Base-by-base conservation (phyloP, 2,888 invertebrate species). In the Mystacides longicornis region DNA sequence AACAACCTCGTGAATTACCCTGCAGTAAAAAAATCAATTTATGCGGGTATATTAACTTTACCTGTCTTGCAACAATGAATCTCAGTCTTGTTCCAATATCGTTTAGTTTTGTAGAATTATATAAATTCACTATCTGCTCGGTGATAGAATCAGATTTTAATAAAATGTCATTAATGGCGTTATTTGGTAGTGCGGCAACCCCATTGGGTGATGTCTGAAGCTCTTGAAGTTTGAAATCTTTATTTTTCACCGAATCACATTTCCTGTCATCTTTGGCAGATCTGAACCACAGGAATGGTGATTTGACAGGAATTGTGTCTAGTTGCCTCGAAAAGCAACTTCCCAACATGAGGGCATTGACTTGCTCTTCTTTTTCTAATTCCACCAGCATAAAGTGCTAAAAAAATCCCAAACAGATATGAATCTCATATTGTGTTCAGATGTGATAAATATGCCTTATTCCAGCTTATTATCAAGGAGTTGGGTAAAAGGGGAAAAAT, bases 341-440 rank as follows among this genome's bases (percentile, higher is more conserved):
- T 2, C 71, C 69, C 45, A 68, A 65, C n/a, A 87, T 68, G 1
- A 85, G 71, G 23, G 79, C 74, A 16, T 74, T 66, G 1, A 84
- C 76, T 61, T 80, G 75, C 2, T 71, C 67, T 63, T 75, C 72
- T 11, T 77, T 71, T 2, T 71, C 70, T 69, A 86, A 90, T 72
- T 92, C 90, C 49, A 91, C 74, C 31, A 91, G 73, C 68, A 89
- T 83, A 66, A 87, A 89, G 68, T 88, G 82, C 82, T 87, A 71
- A 50, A 68, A 69, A 55, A 58, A 58, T 60, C 59, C n/a, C 21
- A 52, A 55, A 55, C 23, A n/a, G n/a, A n/a, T n/a, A n/a, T n/a
- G n/a, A n/a, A n/a, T n/a, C n/a, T n/a, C n/a, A n/a, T n/a, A n/a
- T n/a, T n/a, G n/a, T n/a, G n/a, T n/a, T n/a, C n/a, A n/a, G n/a